phyloP scores from a whole-genome alignment of 2,113 vertebrate genomes.

The Thermophis baileyi region DNA sequence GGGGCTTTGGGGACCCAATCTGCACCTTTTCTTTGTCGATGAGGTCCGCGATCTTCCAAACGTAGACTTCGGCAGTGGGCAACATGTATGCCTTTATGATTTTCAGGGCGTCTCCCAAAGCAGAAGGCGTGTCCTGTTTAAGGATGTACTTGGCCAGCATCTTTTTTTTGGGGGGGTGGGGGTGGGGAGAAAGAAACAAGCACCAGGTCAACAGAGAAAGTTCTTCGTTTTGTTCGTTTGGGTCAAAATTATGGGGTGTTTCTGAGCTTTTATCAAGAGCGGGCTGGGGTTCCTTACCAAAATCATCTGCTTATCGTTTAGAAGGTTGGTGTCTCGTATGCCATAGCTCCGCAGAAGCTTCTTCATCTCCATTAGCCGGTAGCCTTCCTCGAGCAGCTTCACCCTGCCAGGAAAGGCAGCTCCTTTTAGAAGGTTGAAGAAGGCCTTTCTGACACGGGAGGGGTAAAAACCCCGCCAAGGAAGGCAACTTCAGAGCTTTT shows the following conservation, averaged over 20 bases:
- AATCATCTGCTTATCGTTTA: slow-evolving; percentile 80
- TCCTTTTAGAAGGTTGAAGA: neutral
- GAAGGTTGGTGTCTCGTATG: slow-evolving; percentile 85
- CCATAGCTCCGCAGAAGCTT: slow-evolving; percentile 89
- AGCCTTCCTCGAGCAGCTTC: slow-evolving; percentile 88
- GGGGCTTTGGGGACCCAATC: neutral
- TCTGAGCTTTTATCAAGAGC: too few relatives aligned
- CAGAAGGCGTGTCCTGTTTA: slow-evolving; percentile 81
- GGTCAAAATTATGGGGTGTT: neutral
- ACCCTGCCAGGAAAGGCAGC: slow-evolving; percentile 71
- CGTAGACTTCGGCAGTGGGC: slow-evolving; percentile 77
- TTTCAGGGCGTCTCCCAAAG: slow-evolving; percentile 86
- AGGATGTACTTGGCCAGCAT: slow-evolving; percentile 86
- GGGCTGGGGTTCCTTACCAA: slow-evolving; percentile 70
- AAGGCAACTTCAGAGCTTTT: neutral
- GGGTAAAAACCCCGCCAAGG: neutral
- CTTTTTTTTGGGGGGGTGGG: slow-evolving; percentile 65
- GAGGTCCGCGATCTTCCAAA: slow-evolving; percentile 79
- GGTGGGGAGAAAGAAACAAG: neutral
- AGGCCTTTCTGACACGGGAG: neutral
- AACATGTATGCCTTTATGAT: slow-evolving; percentile 81
- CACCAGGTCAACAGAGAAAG: neutral
- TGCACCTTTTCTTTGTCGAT: slow-evolving; percentile 79
- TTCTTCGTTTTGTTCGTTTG: neutral
- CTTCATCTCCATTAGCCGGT: slow-evolving; percentile 92